Conservation (phyloP, 2,888 invertebrate species). For the Diplazon laetatorius region DNA sequence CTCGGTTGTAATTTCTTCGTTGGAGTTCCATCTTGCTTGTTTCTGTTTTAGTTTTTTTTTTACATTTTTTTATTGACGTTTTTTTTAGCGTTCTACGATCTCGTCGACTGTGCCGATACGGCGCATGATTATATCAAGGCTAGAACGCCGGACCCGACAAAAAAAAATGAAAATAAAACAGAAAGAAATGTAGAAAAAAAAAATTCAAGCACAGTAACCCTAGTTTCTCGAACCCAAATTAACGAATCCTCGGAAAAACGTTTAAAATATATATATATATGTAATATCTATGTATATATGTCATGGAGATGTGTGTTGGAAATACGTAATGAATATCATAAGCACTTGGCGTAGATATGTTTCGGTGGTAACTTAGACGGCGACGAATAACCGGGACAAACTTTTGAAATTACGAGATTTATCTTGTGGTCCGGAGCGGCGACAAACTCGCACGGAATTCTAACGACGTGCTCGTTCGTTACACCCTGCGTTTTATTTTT, state of each 20-base stretch:
- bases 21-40: slow-evolving; percentile 53
- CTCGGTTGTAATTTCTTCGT: slow-evolving; percentile 54
- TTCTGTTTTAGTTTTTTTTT: slow-evolving; percentile 29
- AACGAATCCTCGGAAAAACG: slow-evolving; percentile 37
- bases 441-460: slow-evolving; percentile 50
- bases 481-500: not conserved
- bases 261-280: too few relatives aligned
- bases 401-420: slow-evolving; percentile 55
- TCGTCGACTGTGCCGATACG: slow-evolving; percentile 18
- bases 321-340: slow-evolving; percentile 60
- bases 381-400: slow-evolving; percentile 8
- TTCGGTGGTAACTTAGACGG: slow-evolving; percentile 36
- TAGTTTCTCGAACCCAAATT: slow-evolving; percentile 46
- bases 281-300: too few relatives aligned
- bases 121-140: slow-evolving; percentile 41
- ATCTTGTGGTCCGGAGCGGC: slow-evolving; percentile 36
- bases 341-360: slow-evolving; percentile 51
- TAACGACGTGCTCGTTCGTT: slow-evolving; percentile 57
- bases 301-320: slow-evolving; percentile 28
- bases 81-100: not conserved
- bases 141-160: slow-evolving; percentile 17
- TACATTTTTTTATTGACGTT: slow-evolving; percentile 6
- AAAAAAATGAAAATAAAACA: too few relatives aligned
- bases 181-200: slow-evolving; percentile 2
- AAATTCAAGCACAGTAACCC: not conserved